Percentiles rank a stretch among this genome's conserved stretches.
These are phyloP conservation scores for Tupaia tana DNA, from an alignment of 2,113 vertebrate species.

Conservation along the genomic window DNA sequence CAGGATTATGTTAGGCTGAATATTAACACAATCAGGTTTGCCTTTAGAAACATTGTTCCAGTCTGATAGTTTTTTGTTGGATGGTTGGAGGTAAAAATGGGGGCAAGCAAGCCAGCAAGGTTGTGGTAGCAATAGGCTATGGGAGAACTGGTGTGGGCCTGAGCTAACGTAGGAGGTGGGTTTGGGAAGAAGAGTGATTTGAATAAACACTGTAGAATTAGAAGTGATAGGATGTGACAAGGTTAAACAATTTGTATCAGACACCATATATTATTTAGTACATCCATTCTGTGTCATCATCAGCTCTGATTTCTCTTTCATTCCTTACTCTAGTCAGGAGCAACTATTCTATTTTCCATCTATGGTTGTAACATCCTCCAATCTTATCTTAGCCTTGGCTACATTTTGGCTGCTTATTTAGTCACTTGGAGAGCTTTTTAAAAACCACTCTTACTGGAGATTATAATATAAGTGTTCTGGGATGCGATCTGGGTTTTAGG, in stretches of 20 bases:
- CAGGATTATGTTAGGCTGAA: not conserved
- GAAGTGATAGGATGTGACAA: not conserved
- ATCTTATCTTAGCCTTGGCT: not conserved
- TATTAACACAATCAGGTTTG: conserved; percentile 13
- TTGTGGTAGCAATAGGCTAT: not conserved
- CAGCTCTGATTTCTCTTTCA: not conserved
- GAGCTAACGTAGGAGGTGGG: not conserved
- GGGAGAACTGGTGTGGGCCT: not conserved
- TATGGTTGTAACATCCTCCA: not conserved
- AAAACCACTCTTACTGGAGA: not conserved
- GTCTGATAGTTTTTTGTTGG: not conserved
- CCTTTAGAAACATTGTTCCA: conserved; percentile 3
- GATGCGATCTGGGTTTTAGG: not conserved
- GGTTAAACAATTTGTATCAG: not conserved
- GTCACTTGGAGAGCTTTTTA: not conserved
- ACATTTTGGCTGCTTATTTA: not conserved
- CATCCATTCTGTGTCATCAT: conserved; percentile 9
- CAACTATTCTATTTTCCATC: conserved; percentile 12
- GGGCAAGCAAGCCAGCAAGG: not conserved
- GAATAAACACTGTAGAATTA: conserved; percentile 21
- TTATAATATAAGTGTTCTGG: conserved; percentile 31
- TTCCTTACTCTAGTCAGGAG: not conserved
- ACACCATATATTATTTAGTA: not conserved
- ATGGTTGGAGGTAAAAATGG: not conserved
- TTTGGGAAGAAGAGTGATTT: conserved; percentile 41